Evolutionary conservation across 1,140 invertebrate species (phyloP), one percentile per base, ranked within the genome.

Genomic region (Cotesia glomerata): DNA sequence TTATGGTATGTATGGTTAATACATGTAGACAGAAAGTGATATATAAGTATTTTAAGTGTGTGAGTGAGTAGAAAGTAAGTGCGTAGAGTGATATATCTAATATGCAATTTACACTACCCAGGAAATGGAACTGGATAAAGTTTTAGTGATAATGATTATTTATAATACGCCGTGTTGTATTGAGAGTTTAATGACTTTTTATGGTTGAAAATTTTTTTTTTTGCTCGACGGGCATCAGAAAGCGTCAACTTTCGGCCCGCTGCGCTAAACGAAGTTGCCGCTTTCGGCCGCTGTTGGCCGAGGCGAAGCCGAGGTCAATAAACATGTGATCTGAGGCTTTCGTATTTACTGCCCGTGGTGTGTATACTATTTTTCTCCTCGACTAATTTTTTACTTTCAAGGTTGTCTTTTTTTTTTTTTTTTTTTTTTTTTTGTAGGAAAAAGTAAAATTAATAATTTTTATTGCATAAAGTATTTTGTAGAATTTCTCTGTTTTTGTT

Each of bases 41-140:
- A 8, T 34, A 61, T 32, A 34, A 34, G 58, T 32, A 34, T 61
- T 32, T 9, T 26, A 61, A 34, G 26, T 18, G 5, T 56, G 13
- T 56, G n/a, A 9, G 4, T 56, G 14, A 45, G 39, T 45, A 45
- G 39, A 45, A 45, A 45, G 39, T 45, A 45, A 2, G 39, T 45
- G 11, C 9, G n/a, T 9, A 11, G 49, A 11, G 49, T n/a, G 49
- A 51, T 51, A 61, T 61, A 13, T 34, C 26, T 26, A 26, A 61
- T 61, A 61, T 32, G 26, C 26, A 13, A 56, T 56, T 16, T 56
- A 56, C 16, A 8, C 35, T 34, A 7, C n/a, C 16, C 69, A 62
- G 69, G 69, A 71, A 71, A 71, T 71, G 69, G 51, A 51, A 39
- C 32, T 56, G 69, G 69, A 71, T 71, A 71, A 71, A 51, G 45